Evolutionary conservation across 2,113 vertebrate species (phyloP).

Genomic region (Strix aluco): DNA sequence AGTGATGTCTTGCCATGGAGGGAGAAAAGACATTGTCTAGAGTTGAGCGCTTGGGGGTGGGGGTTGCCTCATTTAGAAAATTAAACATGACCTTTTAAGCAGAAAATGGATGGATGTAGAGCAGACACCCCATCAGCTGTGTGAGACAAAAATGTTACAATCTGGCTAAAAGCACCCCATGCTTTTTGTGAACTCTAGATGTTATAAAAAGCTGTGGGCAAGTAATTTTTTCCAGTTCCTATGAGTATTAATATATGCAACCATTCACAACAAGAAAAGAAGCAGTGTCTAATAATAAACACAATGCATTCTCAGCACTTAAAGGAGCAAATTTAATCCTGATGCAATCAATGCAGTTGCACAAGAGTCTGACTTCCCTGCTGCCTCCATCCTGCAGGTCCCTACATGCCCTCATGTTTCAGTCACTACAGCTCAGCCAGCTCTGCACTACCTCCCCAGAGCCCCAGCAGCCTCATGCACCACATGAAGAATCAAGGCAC

Average conservation of each 20-base stretch:
- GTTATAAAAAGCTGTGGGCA: neutral
- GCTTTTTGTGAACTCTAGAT: neutral
- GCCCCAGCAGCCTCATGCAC: neutral
- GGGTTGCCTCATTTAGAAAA: slow-evolving; percentile 27
- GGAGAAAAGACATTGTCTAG: neutral
- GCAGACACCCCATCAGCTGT: neutral
- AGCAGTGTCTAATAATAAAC: slow-evolving; percentile 31
- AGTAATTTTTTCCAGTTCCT: neutral
- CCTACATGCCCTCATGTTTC: neutral
- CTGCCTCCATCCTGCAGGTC: neutral
- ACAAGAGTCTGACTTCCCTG: neutral
- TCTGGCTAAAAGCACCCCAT: slow-evolving; percentile 7
- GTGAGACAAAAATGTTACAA: slow-evolving; percentile 26
- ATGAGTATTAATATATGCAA: neutral
- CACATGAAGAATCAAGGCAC: rapidly evolving
- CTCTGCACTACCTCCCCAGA: neutral
- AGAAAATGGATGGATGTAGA: slow-evolving; percentile 25
- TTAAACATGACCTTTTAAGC: slow-evolving; percentile 41
- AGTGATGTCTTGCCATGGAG: neutral
- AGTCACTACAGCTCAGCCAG: neutral
- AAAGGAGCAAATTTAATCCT: neutral
- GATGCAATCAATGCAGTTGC: neutral
- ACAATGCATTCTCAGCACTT: neutral
- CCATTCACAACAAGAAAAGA: neutral
- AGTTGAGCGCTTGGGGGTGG: neutral